These are phyloP conservation scores for Muschampia staudingeri DNA, from an alignment of 2,888 invertebrate species.

Conservation along the genomic window DNA sequence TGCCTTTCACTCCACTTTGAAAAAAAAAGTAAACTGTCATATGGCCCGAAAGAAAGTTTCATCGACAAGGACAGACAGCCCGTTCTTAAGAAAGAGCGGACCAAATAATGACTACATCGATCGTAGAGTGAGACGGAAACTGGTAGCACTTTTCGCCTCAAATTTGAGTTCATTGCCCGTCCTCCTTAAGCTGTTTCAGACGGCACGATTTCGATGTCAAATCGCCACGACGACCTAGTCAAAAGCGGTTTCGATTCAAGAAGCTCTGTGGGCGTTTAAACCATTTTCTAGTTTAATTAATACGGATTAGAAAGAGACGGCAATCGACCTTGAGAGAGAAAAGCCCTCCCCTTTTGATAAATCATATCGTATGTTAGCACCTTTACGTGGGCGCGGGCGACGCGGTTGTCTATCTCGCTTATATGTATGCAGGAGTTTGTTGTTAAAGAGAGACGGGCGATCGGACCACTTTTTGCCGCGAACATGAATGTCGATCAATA, in stretches of 20 bases:
- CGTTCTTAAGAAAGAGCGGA: slow-evolving; percentile 62
- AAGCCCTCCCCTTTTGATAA: slow-evolving; percentile 18
- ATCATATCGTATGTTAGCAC: slow-evolving; percentile 18
- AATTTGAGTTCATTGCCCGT: slow-evolving; percentile 86
- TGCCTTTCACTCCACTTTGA: slow-evolving; percentile 47
- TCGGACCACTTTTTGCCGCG: slow-evolving; percentile 87
- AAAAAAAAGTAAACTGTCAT: slow-evolving; percentile 59
- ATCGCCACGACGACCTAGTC: slow-evolving; percentile 7
- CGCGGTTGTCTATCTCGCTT: slow-evolving; percentile 75
- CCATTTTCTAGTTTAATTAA: slow-evolving; percentile 22
- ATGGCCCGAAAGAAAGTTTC: slow-evolving; percentile 66
- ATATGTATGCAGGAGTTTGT: slow-evolving; percentile 68
- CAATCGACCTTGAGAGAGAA: neutral
- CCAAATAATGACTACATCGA: slow-evolving; percentile 45
- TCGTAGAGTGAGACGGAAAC: slow-evolving; percentile 76
- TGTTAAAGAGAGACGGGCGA: slow-evolving; percentile 73
- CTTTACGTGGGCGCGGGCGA: slow-evolving; percentile 85
- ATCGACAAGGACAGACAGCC: slow-evolving; percentile 69
- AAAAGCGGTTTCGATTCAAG: neutral
- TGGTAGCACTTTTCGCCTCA: slow-evolving; percentile 74
- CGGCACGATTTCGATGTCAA: slow-evolving; percentile 11
- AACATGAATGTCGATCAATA: slow-evolving; percentile 89
- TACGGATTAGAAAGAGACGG: slow-evolving; percentile 17
- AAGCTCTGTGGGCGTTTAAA: slow-evolving; percentile 16
- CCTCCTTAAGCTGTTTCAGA: slow-evolving; percentile 73